A percentile compares a stretch with the other conserved stretches of the same genome.
Evolutionary conservation across 1,140 invertebrate species (phyloP).

Genomic region (Plutomurus gul): DNA sequence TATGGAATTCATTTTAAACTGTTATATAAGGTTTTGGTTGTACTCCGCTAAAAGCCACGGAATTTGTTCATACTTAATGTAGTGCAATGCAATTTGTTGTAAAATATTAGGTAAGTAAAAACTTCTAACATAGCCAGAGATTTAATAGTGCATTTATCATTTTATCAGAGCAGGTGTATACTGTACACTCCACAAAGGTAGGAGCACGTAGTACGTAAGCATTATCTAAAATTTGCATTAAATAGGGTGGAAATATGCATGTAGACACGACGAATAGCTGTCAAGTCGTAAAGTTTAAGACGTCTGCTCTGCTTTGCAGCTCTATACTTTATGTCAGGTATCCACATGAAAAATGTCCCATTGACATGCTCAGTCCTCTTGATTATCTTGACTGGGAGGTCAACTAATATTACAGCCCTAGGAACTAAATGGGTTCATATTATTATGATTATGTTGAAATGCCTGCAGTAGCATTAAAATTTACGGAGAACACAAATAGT

Average conservation of each 20-base stretch:
- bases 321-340: constrained; percentile 29
- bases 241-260: constrained; percentile 32
- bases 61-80: too few species aligned
- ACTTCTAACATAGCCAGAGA: background rate
- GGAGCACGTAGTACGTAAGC: constrained; percentile 17
- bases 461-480: too few species aligned
- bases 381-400: background rate
- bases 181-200: background rate
- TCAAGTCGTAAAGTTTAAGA: constrained; percentile 29
- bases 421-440: background rate
- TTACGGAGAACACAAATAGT: too few species aligned
- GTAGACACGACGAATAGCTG: background rate
- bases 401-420: background rate
- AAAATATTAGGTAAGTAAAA: background rate
- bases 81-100: constrained; percentile 21
- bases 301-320: background rate
- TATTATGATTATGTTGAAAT: constrained; percentile 13
- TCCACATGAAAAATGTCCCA: constrained; percentile 40
- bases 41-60: too few species aligned
- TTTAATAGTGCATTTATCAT: too few species aligned
- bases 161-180: too few species aligned
- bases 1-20: too few species aligned
- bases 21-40: too few species aligned
- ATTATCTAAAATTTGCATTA: constrained; percentile 8
- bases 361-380: constrained; percentile 38